Percentiles rank a stretch among this genome's conserved stretches.
Conservation (phyloP, 2,797 vertebrate genomes). For the Characodon lateralis region DNA sequence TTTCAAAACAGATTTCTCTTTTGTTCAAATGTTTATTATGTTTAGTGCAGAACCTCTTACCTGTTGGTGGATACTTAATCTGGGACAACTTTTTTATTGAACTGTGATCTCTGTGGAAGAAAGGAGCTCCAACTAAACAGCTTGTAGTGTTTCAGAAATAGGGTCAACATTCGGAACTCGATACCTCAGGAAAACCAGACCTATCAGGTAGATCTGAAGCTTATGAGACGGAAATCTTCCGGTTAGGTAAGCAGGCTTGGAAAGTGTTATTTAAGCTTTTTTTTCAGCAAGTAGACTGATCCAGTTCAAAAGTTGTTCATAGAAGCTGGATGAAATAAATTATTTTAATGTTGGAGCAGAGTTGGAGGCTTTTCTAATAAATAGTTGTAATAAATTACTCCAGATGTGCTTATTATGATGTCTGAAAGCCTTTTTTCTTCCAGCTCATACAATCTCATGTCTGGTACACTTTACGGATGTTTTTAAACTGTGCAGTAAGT, state of each 20-base stretch:
- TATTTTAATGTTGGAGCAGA: too few relatives aligned
- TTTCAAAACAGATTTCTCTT: too few relatives aligned
- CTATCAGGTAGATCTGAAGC: conserved; percentile 1
- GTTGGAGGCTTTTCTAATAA: too few relatives aligned
- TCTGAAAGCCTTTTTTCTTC: too few relatives aligned
- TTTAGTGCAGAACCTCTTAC: too few relatives aligned
- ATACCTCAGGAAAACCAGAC: not conserved
- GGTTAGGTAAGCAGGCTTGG: not conserved
- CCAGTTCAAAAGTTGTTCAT: too few relatives aligned
- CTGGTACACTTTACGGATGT: not conserved
- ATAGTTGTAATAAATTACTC: not conserved
- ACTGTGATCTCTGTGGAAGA: not conserved
- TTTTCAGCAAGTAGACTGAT: too few relatives aligned
- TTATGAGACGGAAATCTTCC: not conserved
- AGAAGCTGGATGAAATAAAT: too few relatives aligned
- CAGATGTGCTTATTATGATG: not conserved
- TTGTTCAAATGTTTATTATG: too few relatives aligned
- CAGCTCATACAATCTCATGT: not conserved
- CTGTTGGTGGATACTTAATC: too few relatives aligned
- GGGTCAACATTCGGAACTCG: not conserved
- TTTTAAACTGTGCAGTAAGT: not conserved
- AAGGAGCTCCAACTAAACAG: not conserved
- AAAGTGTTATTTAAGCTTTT: not conserved
- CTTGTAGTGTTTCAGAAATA: not conserved
- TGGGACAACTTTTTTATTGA: too few relatives aligned